phyloP scores from a whole-genome alignment of 2,113 vertebrate genomes.

The Aleadryas rufinucha region DNA sequence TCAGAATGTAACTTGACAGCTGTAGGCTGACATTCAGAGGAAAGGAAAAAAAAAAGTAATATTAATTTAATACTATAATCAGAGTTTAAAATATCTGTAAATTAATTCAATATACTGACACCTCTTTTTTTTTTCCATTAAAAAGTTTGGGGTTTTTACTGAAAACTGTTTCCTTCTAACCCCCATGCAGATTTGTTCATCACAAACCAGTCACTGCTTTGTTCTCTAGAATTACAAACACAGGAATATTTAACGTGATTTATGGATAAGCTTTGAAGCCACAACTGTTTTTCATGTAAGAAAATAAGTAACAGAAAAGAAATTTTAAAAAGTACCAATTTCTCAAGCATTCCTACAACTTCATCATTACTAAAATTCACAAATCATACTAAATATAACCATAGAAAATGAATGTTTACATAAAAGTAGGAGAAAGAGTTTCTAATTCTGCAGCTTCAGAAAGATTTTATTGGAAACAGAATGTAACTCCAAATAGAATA shows the following conservation, averaged over 20 bases:
- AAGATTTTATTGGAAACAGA: neutral
- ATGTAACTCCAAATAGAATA: neutral
- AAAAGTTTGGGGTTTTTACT: neutral
- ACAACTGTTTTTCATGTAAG: neutral
- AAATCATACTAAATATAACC: neutral
- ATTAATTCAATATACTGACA: neutral
- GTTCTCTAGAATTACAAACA: neutral
- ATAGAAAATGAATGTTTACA: neutral
- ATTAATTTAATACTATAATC: neutral
- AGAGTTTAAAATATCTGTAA: neutral
- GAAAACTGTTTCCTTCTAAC: neutral
- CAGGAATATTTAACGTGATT: neutral
- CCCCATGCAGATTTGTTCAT: neutral
- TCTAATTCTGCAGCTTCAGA: neutral
- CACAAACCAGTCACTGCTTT: neutral
- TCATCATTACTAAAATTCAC: neutral
- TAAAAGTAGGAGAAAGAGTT: neutral
- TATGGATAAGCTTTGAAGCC: neutral
- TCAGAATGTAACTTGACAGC: neutral
- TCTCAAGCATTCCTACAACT: neutral
- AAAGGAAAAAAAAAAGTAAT: neutral
- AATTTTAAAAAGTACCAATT: neutral
- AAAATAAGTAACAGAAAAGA: neutral
- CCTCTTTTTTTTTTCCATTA: neutral
- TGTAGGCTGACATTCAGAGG: neutral